Percentiles rank a stretch among this genome's conserved stretches.
These are phyloP conservation scores for Sminthurinus aureus DNA, from an alignment of 2,888 invertebrate species.

Conservation along the genomic window DNA sequence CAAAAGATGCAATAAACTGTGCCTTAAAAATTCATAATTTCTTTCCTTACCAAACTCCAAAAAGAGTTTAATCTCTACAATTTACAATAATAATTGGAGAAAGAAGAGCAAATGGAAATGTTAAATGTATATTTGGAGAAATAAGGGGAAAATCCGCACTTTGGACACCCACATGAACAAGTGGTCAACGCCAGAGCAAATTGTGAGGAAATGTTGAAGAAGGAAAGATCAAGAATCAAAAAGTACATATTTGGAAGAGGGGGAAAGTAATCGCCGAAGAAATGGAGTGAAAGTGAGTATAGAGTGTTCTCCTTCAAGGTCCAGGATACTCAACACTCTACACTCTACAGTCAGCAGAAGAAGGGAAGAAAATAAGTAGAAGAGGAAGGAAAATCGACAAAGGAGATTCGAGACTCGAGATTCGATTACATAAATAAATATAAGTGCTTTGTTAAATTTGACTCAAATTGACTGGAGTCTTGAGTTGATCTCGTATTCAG, in stretches of 20 bases:
- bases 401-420: too few relatives aligned
- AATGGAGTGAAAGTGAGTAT: constrained; percentile 27
- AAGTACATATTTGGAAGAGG: background rate
- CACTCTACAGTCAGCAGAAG: constrained; percentile 33
- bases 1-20: background rate
- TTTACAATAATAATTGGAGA: background rate
- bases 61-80: too few relatives aligned
- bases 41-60: too few relatives aligned
- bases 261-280: constrained; percentile 5
- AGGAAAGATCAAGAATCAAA: background rate
- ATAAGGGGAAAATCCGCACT: too few relatives aligned
- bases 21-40: background rate
- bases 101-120: constrained; percentile 5
- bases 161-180: too few relatives aligned
- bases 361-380: background rate
- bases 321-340: constrained; percentile 28
- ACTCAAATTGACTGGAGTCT: too few relatives aligned
- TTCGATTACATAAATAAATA: too few relatives aligned
- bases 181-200: too few relatives aligned
- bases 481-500: too few relatives aligned
- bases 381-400: background rate
- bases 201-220: too few relatives aligned
- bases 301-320: constrained; percentile 37
- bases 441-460: too few relatives aligned
- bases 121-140: background rate